Evolutionary conservation across 2,113 vertebrate genomes (phyloP).

Genomic region (Promerops cafer): DNA sequence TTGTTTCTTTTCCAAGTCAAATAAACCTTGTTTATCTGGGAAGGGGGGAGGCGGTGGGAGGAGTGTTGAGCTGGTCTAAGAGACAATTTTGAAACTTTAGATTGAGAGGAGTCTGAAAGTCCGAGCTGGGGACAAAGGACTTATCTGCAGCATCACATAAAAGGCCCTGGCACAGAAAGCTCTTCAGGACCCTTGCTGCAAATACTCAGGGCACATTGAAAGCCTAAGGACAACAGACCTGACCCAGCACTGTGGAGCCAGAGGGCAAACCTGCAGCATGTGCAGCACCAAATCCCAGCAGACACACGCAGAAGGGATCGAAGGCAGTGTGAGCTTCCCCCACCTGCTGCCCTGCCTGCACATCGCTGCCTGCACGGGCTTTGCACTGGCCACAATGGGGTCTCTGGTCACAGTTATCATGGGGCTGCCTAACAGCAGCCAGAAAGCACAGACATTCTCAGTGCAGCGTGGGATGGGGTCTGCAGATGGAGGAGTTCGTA

Average conservation of each 20-base stretch:
- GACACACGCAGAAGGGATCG: neutral
- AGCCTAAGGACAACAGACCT: neutral
- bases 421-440: neutral
- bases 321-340: neutral
- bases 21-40: neutral
- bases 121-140: neutral
- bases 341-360: neutral
- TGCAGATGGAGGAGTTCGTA: neutral
- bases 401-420: neutral
- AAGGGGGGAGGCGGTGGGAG: neutral
- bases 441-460: neutral
- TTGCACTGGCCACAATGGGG: fast-evolving
- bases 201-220: neutral
- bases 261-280: neutral
- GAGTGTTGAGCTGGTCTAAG: neutral
- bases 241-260: neutral
- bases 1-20: conserved; percentile 40
- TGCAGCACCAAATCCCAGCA: fast-evolving
- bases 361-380: neutral
- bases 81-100: conserved; percentile 21
- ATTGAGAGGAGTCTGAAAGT: conserved; percentile 28
- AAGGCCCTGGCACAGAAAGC: neutral
- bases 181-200: neutral
- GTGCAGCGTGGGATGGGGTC: neutral
- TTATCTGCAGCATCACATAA: neutral